Percentiles rank a stretch among this genome's conserved stretches.
These are phyloP conservation scores for Clistopyga incitator DNA, from an alignment of 2,888 invertebrate genomes.

Conservation along the genomic window DNA sequence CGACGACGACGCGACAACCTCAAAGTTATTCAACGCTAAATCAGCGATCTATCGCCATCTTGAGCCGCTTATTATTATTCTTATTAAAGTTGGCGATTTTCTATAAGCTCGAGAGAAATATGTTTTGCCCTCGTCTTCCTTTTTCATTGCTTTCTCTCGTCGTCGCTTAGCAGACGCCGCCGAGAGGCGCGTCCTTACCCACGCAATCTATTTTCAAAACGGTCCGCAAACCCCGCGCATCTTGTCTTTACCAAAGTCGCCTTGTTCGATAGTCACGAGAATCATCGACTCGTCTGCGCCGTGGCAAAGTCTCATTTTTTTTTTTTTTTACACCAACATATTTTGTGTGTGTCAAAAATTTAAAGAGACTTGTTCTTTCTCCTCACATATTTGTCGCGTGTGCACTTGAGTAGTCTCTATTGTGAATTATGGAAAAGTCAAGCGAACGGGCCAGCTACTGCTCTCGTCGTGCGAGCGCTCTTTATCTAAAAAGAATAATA, in stretches of 20 bases:
- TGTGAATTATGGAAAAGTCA: conserved; percentile 43
- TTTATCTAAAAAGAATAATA: conserved; percentile 5
- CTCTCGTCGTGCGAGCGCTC: conserved; percentile 5
- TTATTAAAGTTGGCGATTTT: background rate
- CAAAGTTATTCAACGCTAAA: conserved; percentile 30
- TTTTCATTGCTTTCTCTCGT: conserved; percentile 18
- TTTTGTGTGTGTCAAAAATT: conserved; percentile 12
- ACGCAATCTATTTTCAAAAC: conserved; percentile 74
- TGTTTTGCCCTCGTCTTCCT: conserved; percentile 8
- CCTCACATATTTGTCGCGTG: conserved; percentile 1
- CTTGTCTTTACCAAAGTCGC: conserved; percentile 43
- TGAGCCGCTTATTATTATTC: conserved; percentile 1
- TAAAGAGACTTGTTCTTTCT: conserved; percentile 14
- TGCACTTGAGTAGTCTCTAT: conserved; percentile 17
- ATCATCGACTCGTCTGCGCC: background rate
- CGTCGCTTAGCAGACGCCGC: conserved; percentile 46
- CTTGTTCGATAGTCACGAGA: conserved; percentile 12
- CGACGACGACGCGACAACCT: conserved; percentile 41
- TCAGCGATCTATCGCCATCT: conserved; percentile 49
- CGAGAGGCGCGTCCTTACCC: conserved; percentile 66
- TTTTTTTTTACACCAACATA: background rate
- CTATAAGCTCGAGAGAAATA: background rate
- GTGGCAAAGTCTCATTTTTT: background rate
- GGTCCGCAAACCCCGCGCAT: conserved; percentile 46
- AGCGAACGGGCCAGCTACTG: conserved; percentile 9